Conservation (phyloP, 2,797 vertebrate species). For the Moxostoma hubbsi region DNA sequence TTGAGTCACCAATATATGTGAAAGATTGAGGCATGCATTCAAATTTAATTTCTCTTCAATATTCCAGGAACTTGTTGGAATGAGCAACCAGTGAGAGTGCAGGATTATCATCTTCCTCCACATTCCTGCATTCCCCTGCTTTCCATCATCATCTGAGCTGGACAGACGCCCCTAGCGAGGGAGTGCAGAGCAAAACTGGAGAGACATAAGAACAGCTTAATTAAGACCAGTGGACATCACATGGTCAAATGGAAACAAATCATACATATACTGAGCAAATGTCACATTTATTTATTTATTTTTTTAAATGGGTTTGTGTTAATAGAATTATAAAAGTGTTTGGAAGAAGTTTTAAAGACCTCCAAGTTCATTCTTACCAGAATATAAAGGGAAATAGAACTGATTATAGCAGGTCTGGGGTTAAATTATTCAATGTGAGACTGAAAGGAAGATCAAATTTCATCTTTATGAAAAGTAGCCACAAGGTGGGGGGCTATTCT, state of each 20-base stretch:
- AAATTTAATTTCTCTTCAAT: background rate
- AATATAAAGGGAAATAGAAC: background rate
- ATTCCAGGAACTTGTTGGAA: conserved; percentile 53
- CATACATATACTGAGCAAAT: background rate
- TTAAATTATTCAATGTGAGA: background rate
- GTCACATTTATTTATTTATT: background rate
- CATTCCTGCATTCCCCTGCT: conserved; percentile 59
- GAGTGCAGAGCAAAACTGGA: conserved; percentile 7
- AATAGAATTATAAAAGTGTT: background rate
- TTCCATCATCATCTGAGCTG: conserved; percentile 54
- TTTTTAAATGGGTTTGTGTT: background rate
- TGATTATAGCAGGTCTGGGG: background rate
- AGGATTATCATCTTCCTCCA: conserved; percentile 47
- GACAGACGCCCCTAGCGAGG: conserved; percentile 37
- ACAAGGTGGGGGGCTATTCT: background rate
- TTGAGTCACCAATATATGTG: conserved; percentile 1
- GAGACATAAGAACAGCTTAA: conserved; percentile 26
- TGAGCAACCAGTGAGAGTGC: conserved; percentile 40
- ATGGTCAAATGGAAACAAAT: background rate
- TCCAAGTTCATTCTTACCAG: background rate
- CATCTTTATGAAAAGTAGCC: background rate
- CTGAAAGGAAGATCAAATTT: background rate
- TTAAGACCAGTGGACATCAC: conserved; percentile 15
- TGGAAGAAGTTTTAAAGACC: background rate
- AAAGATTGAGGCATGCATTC: background rate